These are phyloP conservation scores for Salmo trutta DNA, from an alignment of 2,797 vertebrate species.

Conservation along the genomic window DNA sequence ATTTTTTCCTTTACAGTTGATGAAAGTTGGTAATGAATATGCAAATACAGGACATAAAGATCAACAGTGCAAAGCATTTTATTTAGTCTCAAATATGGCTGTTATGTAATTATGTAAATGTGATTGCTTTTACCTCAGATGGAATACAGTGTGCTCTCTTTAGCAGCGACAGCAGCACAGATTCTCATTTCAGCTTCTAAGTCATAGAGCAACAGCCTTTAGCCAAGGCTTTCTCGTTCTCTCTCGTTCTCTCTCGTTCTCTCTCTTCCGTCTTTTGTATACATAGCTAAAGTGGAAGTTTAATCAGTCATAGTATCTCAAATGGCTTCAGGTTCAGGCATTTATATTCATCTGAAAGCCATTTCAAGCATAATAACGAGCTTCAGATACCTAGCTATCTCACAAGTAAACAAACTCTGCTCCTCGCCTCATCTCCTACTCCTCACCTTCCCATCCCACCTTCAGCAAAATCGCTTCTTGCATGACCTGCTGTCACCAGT, in stretches of 20 bases:
- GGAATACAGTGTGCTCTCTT: conserved; percentile 13
- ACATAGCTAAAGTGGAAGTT: neutral
- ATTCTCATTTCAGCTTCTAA: conserved; percentile 25
- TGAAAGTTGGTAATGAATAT: conserved; percentile 46
- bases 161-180: conserved; percentile 25
- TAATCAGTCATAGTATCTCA: neutral
- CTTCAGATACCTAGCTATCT: neutral
- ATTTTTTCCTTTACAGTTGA: conserved; percentile 4
- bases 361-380: conserved; percentile 13
- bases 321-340: neutral
- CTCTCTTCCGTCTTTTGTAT: neutral
- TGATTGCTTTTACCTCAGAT: conserved; percentile 28
- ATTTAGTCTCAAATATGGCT: conserved; percentile 41
- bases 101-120: conserved; percentile 45
- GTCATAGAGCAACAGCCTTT: conserved; percentile 5
- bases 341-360: neutral
- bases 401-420: conserved; percentile 2
- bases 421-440: neutral
- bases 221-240: neutral
- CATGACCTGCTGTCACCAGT: conserved; percentile 35
- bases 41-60: conserved; percentile 34
- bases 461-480: conserved; percentile 16
- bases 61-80: conserved; percentile 38
- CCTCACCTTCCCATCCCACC: conserved; percentile 4
- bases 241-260: too few relatives aligned